These are phyloP conservation scores for Fulica atra DNA, from an alignment of 2,113 vertebrate species.

Conservation along the genomic window DNA sequence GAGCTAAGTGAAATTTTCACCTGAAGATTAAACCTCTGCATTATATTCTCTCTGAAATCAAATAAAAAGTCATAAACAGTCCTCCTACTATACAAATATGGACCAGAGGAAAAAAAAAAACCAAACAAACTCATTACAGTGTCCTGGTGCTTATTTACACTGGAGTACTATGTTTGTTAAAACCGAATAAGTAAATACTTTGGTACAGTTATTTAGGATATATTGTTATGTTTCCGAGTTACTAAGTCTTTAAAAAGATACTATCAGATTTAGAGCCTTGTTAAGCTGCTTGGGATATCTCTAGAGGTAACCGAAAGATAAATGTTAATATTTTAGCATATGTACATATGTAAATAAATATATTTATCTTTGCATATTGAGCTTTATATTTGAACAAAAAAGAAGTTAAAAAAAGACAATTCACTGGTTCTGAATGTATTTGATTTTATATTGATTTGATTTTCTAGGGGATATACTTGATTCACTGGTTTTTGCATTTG, in stretches of 20 bases:
- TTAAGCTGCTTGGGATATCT: neutral
- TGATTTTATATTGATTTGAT: slow-evolving; percentile 11
- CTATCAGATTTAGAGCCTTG: neutral
- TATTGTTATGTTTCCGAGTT: neutral
- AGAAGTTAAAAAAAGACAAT: neutral
- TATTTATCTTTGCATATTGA: neutral
- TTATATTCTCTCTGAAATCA: neutral
- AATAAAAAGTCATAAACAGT: neutral
- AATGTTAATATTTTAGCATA: neutral
- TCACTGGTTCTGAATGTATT: neutral
- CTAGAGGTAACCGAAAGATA: neutral
- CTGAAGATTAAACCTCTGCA: neutral
- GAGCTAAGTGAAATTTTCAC: neutral
- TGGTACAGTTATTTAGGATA: neutral
- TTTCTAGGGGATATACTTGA: neutral
- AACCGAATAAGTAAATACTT: neutral
- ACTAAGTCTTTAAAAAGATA: neutral
- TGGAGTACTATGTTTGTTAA: neutral
- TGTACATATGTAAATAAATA: neutral
- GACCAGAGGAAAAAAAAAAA: neutral
- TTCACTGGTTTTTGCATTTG: neutral
- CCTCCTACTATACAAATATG: neutral
- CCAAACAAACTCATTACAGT: neutral
- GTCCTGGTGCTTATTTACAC: neutral
- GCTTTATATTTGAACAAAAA: neutral